Evolutionary conservation across 2,797 vertebrate species (phyloP).

Genomic region (Thunnus albacares): DNA sequence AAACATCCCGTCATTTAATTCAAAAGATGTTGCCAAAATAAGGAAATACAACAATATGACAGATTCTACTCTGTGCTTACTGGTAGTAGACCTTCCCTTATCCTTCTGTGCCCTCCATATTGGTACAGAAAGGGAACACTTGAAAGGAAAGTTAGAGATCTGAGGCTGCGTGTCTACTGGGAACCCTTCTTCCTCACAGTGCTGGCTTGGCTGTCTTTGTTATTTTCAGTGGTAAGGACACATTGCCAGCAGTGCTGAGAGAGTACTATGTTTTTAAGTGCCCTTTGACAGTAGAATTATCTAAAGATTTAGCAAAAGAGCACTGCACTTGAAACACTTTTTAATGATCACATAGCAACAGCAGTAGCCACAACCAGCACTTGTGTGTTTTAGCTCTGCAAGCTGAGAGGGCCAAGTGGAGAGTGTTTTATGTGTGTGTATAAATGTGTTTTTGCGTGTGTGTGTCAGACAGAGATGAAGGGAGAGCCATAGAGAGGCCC

Average conservation of each 20-base stretch:
- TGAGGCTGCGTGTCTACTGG: slow-evolving; percentile 58
- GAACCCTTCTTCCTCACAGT: slow-evolving; percentile 36
- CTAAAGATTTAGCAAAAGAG: slow-evolving; percentile 64
- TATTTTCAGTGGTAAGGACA: slow-evolving; percentile 53
- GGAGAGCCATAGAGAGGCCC: slow-evolving; percentile 43
- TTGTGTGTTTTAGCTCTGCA: slow-evolving; percentile 66
- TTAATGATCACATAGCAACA: slow-evolving; percentile 66
- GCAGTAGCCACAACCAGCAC: slow-evolving; percentile 64
- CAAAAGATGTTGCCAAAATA: slow-evolving; percentile 25
- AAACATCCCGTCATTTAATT: slow-evolving; percentile 10
- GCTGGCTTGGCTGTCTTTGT: slow-evolving; percentile 51
- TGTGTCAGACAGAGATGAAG: slow-evolving; percentile 56
- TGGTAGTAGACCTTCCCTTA: slow-evolving; percentile 45
- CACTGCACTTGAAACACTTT: slow-evolving; percentile 60
- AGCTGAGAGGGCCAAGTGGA: slow-evolving; percentile 36
- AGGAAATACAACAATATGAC: slow-evolving; percentile 7
- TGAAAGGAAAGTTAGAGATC: slow-evolving; percentile 65
- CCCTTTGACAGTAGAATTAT: slow-evolving; percentile 61
- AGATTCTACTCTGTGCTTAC: slow-evolving; percentile 28
- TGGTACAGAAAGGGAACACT: slow-evolving; percentile 44
- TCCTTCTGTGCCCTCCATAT: slow-evolving; percentile 38
- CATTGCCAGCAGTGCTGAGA: slow-evolving; percentile 61
- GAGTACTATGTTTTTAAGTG: slow-evolving; percentile 56
- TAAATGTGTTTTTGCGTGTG: slow-evolving; percentile 19
- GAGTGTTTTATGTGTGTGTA: slow-evolving; percentile 42